Conservation (phyloP, 2,113 vertebrate genomes). For the Clarias gariepinus region DNA sequence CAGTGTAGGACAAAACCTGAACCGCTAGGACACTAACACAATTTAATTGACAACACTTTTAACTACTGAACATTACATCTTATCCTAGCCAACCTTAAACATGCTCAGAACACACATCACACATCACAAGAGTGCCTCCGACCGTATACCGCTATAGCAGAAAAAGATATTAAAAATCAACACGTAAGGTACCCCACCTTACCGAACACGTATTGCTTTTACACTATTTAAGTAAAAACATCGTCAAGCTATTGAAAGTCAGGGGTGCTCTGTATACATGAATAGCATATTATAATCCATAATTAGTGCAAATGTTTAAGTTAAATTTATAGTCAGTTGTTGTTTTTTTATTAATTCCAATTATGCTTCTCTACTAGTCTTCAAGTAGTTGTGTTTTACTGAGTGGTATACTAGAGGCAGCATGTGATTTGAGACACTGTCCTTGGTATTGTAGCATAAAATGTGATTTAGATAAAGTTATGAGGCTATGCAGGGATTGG, state of each 20-base stretch:
- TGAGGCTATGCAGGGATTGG: background rate
- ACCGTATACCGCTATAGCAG: too few relatives aligned
- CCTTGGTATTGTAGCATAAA: background rate
- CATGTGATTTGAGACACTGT: background rate
- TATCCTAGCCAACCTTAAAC: too few relatives aligned
- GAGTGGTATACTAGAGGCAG: background rate
- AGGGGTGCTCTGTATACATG: too few relatives aligned
- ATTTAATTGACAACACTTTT: too few relatives aligned
- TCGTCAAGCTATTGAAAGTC: background rate
- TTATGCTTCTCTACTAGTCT: background rate
- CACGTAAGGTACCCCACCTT: too few relatives aligned
- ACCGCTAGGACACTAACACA: background rate
- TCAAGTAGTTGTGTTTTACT: background rate
- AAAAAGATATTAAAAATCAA: too few relatives aligned
- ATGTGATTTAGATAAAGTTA: background rate
- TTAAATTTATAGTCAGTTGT: background rate
- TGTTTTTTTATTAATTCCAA: too few relatives aligned
- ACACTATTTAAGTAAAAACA: background rate
- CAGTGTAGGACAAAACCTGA: background rate
- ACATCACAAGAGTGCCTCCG: too few relatives aligned
- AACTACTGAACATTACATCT: too few relatives aligned
- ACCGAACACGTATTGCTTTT: too few relatives aligned
- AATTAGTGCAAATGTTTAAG: background rate
- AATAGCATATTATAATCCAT: background rate
- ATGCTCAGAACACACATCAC: too few relatives aligned